Base-by-base conservation (phyloP, 92 coral and sea anemone species). In the Porites lobata region DNA sequence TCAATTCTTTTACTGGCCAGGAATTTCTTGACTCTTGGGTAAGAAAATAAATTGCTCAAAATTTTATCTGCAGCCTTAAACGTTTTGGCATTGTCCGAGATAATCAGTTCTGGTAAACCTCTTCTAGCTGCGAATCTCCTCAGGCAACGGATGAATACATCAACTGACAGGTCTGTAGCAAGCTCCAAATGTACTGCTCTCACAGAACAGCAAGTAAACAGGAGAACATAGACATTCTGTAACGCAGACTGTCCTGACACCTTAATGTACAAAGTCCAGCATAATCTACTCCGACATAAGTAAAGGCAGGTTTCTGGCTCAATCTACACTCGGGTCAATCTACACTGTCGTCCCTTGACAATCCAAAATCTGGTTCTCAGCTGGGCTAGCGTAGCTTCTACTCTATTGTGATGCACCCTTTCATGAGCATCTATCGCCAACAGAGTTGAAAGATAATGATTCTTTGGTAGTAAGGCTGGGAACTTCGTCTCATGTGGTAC, bases 111-210 rank as follows among this genome's bases (percentile, higher is more conserved):
- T 57, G 93, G 93, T 50, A 81, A 72, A 58, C 90, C 93, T 61
- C 93, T 86, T 73, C 91, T 64, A 26, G 92, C 79, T 47, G 78
- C 50, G 8, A 89, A 89, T 22, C 81, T 72, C 66, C 91, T 73
- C 61, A 87, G 82, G 51, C 86, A 87, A 50, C 91, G 78, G 1
- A 71, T 70, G 63, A 87, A 87, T 9, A 85, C 75, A 57, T 87
- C 87, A 38, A 82, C 75, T 47, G 80, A 70, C 86, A 87, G 68
- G 63, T 80, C 91, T 21, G 64, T 62, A 21, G 77, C 68, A 29
- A 87, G 77, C 52, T 91, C 94, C 50, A 88, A 70, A 78, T 91
- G 94, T 32, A 91, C 47, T 10, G 96, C 93, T 82, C 94, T 85
- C 19, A 92, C 86, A 14, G 90, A 70, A 32, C 64, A 63, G 58